Conservation (phyloP, 2,888 invertebrate species). For the Cryptophagus acutangulus region DNA sequence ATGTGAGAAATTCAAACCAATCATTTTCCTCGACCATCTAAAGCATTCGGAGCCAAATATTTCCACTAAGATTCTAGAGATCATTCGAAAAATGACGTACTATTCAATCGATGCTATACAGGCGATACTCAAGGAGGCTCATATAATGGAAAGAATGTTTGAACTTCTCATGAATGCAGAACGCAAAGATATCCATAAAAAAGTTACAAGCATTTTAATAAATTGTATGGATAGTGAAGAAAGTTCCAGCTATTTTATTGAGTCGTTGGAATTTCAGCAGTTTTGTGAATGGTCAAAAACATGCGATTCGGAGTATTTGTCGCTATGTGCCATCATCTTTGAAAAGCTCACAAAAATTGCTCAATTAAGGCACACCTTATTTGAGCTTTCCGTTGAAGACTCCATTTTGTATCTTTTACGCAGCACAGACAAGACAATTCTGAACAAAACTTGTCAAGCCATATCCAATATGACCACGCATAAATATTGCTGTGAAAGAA, state of each 20-base stretch:
- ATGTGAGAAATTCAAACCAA: constrained; percentile 27
- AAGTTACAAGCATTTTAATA: constrained; percentile 30
- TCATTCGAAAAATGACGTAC: constrained; percentile 30
- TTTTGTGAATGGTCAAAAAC: constrained; percentile 36
- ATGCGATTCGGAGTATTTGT: constrained; percentile 28
- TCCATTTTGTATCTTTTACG: constrained; percentile 33
- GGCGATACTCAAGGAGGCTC: constrained; percentile 23
- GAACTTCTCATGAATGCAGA: constrained; percentile 28
- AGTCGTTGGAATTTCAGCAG: constrained; percentile 35
- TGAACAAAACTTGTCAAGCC: constrained; percentile 33
- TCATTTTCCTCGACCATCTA: constrained; percentile 25
- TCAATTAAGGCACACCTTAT: constrained; percentile 32
- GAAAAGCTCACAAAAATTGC: constrained; percentile 31
- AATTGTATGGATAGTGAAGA: constrained; percentile 33
- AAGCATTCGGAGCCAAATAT: constrained; percentile 20
- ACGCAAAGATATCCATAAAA: constrained; percentile 17
- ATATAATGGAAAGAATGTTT: constrained; percentile 34
- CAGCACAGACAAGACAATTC: constrained; percentile 29
- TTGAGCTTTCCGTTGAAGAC: constrained; percentile 37
- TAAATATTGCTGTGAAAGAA: constrained; percentile 37
- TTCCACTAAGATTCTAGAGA: constrained; percentile 23
- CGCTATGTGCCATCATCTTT: constrained; percentile 27
- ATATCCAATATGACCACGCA: constrained; percentile 36
- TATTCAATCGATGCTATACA: constrained; percentile 31
- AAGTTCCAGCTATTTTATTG: constrained; percentile 33